phyloP scores from a whole-genome alignment of 2,113 vertebrate genomes.

The Actenoides hombroni region DNA sequence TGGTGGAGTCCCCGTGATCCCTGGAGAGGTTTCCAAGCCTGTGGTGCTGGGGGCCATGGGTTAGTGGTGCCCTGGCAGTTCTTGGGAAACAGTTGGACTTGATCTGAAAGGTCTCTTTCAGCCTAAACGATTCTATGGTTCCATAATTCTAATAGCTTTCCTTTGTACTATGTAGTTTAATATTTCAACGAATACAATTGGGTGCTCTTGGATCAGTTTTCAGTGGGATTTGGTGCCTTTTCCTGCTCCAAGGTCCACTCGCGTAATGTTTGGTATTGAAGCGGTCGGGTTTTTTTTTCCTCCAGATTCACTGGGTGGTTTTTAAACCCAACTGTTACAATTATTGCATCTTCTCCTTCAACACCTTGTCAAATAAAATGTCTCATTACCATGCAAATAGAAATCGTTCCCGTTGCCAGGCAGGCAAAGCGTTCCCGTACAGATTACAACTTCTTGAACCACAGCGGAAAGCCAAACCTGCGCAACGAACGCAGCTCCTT shows the following conservation, averaged over 20 bases:
- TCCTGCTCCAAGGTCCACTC: background rate
- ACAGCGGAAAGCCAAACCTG: background rate
- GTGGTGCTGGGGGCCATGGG: background rate
- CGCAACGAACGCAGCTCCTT: background rate
- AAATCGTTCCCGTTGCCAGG: slow-evolving; percentile 3
- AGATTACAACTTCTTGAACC: background rate
- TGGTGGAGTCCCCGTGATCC: no score
- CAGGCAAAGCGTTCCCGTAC: background rate
- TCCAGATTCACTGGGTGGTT: background rate
- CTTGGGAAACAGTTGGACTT: background rate
- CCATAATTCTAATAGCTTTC: background rate
- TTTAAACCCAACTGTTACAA: slow-evolving; percentile 36
- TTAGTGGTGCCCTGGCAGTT: background rate
- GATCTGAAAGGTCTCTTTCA: background rate
- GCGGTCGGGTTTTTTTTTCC: background rate
- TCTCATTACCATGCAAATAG: slow-evolving; percentile 67
- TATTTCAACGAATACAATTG: background rate
- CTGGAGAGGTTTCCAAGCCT: background rate
- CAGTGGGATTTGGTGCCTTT: background rate
- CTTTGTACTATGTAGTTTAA: background rate
- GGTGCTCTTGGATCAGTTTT: background rate
- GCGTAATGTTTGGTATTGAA: background rate
- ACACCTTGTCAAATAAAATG: slow-evolving; percentile 56
- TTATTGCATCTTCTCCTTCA: slow-evolving; percentile 52
- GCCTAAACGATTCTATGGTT: background rate